Conservation (phyloP, 1,140 invertebrate genomes). For the Drosophila setifemur region DNA sequence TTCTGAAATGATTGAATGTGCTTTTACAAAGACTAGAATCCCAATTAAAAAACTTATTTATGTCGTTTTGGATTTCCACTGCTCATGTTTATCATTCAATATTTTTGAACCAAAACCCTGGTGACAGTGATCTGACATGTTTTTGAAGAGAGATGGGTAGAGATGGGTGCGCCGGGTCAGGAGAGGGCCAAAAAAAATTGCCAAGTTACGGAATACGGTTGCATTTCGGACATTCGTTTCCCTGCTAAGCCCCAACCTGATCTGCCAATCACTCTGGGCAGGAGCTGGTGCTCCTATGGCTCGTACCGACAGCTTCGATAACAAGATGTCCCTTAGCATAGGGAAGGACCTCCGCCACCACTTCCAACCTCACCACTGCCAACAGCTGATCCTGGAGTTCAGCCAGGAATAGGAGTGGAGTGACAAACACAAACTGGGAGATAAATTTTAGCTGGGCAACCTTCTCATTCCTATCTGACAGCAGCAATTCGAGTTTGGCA, state of each 20-base stretch:
- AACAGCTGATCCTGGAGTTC: constrained; percentile 6
- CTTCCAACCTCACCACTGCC: too few species aligned
- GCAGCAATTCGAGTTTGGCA: constrained; percentile 62
- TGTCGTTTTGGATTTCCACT: too few species aligned
- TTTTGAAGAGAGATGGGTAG: constrained; percentile 1
- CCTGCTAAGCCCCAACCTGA: constrained; percentile 53
- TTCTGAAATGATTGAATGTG: too few species aligned
- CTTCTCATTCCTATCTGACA: constrained; percentile 45
- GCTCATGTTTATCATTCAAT: too few species aligned
- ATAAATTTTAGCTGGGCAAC: constrained; percentile 55
- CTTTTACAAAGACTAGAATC: too few species aligned
- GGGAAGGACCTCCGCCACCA: constrained; percentile 10
- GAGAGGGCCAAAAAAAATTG: constrained; percentile 38
- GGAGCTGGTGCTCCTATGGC: too few species aligned
- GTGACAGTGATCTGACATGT: constrained; percentile 38
- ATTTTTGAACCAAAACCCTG: neutral
- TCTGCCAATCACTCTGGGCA: constrained; percentile 68
- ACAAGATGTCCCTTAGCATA: constrained; percentile 57
- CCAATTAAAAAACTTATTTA: too few species aligned
- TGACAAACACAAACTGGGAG: constrained; percentile 75
- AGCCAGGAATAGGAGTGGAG: constrained; percentile 40
- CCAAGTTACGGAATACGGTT: constrained; percentile 33
- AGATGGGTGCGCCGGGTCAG: neutral
- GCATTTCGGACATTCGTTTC: constrained; percentile 32
- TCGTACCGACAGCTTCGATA: constrained; percentile 61